Percentiles rank a stretch among this genome's conserved stretches.
Conservation (phyloP, 2,113 vertebrate species). For the Prunella himalayana region DNA sequence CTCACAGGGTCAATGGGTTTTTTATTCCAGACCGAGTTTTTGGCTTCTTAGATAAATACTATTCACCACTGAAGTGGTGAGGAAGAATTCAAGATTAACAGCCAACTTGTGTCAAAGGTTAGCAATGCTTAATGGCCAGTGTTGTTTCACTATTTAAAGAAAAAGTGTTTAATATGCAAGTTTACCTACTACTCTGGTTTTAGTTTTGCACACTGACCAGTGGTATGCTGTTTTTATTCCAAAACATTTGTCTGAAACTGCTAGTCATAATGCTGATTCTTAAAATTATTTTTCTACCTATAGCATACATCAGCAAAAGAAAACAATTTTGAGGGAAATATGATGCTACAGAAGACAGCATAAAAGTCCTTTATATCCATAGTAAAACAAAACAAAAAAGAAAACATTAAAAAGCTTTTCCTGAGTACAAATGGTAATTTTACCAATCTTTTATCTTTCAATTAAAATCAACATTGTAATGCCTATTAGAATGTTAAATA, state of each 20-base stretch:
- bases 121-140: background rate
- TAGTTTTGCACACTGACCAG: background rate
- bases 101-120: background rate
- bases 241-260: background rate
- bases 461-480: background rate
- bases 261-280: background rate
- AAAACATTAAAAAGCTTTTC: background rate
- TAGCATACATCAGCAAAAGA: background rate
- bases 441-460: background rate
- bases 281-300: background rate
- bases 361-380: background rate
- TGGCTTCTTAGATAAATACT: background rate
- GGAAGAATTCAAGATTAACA: background rate
- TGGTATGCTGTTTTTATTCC: rapidly evolving
- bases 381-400: background rate
- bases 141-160: background rate
- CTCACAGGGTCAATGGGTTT: background rate
- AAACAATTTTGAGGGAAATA: background rate
- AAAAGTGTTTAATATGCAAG: background rate
- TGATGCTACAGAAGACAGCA: background rate
- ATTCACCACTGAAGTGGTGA: background rate
- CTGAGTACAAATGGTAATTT: background rate
- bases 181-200: background rate
- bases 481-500: background rate
- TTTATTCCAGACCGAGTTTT: background rate